Base-by-base conservation (phyloP, 1,140 invertebrate species). In the Pygmarrhopalites habei region DNA sequence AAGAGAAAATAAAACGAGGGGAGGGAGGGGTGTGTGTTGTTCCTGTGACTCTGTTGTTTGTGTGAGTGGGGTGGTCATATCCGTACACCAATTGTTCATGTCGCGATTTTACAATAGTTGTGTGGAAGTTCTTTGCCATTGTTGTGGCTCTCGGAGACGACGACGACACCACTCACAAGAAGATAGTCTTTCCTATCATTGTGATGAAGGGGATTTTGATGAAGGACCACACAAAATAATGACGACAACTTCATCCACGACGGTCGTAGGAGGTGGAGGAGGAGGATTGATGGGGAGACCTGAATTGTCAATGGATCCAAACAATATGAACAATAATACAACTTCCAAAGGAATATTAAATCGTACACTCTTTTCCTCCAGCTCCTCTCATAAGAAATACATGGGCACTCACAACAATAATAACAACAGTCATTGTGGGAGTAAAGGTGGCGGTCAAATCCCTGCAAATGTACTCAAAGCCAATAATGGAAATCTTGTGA, bases 121-220 rank as follows among this genome's bases (percentile, higher is more conserved):
- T 12, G 43, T 46, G 4, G 57, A 58, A 14, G 39, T 58, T 46
- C 25, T 58, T 12, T 15, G 57, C 17, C 57, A 44, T 44, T 58
- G 57, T 58, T 58, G 57, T 46, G 57, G 57, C 35, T 28, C 19
- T 58, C 35, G 30, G 29, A 52, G 49, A 10, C 14, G 23, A 58
- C 15, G n/a, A n/a, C n/a, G 28, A 58, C 15, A 23, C 3, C 10
- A 17, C 3, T 44, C 57, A n/a, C 35, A n/a, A 12, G 12, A 5
- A 19, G 29, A 58, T 17, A 14, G 57, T 12, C 43, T 58, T 5
- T 58, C 57, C 32, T 32, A 51, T 51, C 29, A 35, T n/a, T 49
- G 59, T 52, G 59, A 60, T 32, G 52, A 44, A 2, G 17, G 46
- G 4, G 59, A 60, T 32, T 60, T 60, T 29, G 49, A 60, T 35